Evolutionary conservation across 2,888 invertebrate genomes (phyloP).

Genomic region (Capitulum mitella): DNA sequence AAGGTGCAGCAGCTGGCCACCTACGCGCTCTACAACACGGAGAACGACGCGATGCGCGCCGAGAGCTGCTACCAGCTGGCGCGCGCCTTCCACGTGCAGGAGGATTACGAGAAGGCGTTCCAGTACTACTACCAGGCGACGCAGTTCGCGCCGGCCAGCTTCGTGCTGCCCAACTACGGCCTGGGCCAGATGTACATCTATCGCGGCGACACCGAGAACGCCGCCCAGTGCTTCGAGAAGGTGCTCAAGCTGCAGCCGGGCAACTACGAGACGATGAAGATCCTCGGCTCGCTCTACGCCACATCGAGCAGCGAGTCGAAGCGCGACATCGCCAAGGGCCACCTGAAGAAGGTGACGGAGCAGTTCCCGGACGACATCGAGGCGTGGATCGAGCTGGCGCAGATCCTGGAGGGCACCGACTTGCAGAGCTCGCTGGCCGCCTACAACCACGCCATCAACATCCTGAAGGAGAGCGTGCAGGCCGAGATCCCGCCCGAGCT

Average conservation of each 20-base stretch:
- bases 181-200: conserved; percentile 99
- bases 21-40: conserved; percentile 96
- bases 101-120: conserved; percentile 94
- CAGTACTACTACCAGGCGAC: conserved; percentile 97
- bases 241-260: conserved; percentile 94
- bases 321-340: conserved; percentile 85
- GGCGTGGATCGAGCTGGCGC: conserved; percentile 98
- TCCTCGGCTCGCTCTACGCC: conserved; percentile 93
- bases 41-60: conserved; percentile 97
- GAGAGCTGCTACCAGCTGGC: conserved; percentile 98
- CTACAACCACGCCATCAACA: conserved; percentile 85
- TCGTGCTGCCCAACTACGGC: conserved; percentile 95
- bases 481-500: conserved; percentile 96
- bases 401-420: conserved; percentile 94
- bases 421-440: conserved; percentile 72
- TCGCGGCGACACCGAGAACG: conserved; percentile 51
- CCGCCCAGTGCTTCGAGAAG: conserved; percentile 96
- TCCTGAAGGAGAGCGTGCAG: conserved; percentile 84
- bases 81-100: conserved; percentile 86
- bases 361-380: conserved; percentile 98
- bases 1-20: conserved; percentile 94
- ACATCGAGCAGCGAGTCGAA: conserved; percentile 80
- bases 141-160: conserved; percentile 89
- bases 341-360: conserved; percentile 82
- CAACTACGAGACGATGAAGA: conserved; percentile 99